Evolutionary conservation across 2,113 vertebrate genomes (phyloP).

Genomic region (Pseudorhombus dupliciocellatus): DNA sequence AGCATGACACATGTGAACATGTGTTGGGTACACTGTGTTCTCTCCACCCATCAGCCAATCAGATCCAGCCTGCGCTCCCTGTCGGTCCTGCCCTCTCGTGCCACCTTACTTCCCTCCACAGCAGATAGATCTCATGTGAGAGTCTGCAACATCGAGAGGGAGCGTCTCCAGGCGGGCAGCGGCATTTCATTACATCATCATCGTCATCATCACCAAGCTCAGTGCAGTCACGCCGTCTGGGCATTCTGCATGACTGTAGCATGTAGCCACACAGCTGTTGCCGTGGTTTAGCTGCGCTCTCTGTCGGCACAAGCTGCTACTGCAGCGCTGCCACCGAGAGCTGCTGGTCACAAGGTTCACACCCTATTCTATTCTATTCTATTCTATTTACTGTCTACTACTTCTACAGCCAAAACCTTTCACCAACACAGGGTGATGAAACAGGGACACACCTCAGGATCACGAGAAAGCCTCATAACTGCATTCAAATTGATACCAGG

Average conservation of each 20-base stretch:
- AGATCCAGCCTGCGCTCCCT: conserved; percentile 10
- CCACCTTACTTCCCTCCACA: conserved; percentile 1
- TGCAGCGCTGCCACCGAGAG: neutral
- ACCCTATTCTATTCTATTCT: no score
- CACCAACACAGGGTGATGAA: neutral
- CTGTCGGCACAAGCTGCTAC: neutral
- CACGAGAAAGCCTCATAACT: neutral
- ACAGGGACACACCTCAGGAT: neutral
- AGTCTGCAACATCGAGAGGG: neutral
- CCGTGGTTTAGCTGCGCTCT: neutral
- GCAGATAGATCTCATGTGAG: conserved; percentile 9
- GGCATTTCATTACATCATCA: conserved; percentile 22
- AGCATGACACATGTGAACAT: neutral
- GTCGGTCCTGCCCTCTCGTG: conserved; percentile 38
- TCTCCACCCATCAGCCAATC: conserved; percentile 51
- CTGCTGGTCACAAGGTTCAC: neutral
- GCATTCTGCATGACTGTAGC: conserved; percentile 15
- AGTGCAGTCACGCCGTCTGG: neutral
- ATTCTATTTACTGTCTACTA: neutral
- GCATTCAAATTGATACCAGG: neutral
- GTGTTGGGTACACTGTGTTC: conserved; percentile 53
- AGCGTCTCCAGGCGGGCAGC: neutral
- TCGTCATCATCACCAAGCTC: neutral
- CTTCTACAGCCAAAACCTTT: neutral
- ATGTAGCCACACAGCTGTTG: conserved; percentile 7